Evolutionary conservation across 2,888 invertebrate species (phyloP).

Genomic region (Andrena dorsata): DNA sequence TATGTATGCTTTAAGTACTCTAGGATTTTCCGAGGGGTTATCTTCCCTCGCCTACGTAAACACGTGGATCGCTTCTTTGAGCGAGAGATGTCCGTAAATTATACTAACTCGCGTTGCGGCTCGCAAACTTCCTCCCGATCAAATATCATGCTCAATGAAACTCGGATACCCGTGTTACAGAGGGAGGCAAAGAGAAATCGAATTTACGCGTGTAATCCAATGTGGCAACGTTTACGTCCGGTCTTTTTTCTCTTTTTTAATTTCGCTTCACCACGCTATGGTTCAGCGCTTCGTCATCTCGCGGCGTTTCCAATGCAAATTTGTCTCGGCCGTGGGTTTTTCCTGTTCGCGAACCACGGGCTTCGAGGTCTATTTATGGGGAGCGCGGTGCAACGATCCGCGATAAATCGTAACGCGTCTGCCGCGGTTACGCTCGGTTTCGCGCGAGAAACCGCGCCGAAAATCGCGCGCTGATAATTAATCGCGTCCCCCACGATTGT

Average conservation of each 20-base stretch:
- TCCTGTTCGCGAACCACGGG: not conserved
- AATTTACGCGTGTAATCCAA: constrained; percentile 35
- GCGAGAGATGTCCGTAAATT: not conserved
- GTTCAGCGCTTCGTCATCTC: constrained; percentile 4
- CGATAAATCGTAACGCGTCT: constrained; percentile 32
- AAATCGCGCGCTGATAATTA: constrained; percentile 43
- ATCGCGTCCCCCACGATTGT: constrained; percentile 25
- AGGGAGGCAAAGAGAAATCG: constrained; percentile 19
- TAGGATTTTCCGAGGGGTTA: not conserved
- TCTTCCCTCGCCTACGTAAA: no score
- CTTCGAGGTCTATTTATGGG: constrained; percentile 30
- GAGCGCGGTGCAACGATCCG: not conserved
- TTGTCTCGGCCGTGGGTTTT: constrained; percentile 13
- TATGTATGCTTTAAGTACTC: not conserved
- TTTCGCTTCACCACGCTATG: not conserved
- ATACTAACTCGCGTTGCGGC: not conserved
- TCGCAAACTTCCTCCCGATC: constrained; percentile 10
- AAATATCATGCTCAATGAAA: constrained; percentile 29
- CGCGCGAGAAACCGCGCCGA: not conserved
- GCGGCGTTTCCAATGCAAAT: constrained; percentile 26
- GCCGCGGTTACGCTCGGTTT: constrained; percentile 11
- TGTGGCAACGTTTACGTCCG: not conserved
- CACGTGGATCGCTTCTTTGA: not conserved
- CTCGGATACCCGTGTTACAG: not conserved
- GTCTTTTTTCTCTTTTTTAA: not conserved